phyloP scores from a whole-genome alignment of 2,888 invertebrate genomes.

The Cheiracanthium punctorium region DNA sequence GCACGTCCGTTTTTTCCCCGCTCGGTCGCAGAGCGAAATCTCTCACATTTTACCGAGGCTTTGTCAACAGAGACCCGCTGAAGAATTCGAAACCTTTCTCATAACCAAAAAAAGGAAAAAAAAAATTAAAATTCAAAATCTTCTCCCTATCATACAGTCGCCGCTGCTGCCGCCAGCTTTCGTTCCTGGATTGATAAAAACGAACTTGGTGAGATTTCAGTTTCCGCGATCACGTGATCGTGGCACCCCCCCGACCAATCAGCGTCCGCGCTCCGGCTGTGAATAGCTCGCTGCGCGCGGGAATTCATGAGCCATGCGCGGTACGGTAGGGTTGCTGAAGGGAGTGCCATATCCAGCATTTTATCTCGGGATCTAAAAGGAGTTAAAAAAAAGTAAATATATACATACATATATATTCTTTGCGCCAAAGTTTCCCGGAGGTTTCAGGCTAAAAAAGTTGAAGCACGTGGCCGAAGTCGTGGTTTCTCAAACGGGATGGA shows the following conservation, averaged over 20 bases:
- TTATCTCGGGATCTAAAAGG: slow-evolving; percentile 21
- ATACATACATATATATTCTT: not conserved
- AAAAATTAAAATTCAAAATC: not conserved
- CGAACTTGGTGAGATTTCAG: slow-evolving; percentile 63
- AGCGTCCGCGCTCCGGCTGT: slow-evolving; percentile 50
- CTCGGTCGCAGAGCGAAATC: not conserved
- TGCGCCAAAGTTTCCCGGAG: slow-evolving; percentile 41
- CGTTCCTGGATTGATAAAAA: slow-evolving; percentile 68
- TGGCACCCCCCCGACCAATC: slow-evolving; percentile 21
- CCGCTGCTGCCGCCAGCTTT: slow-evolving; percentile 26
- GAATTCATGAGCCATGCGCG: slow-evolving; percentile 63
- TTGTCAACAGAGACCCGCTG: not conserved
- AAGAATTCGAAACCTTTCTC: not conserved
- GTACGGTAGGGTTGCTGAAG: slow-evolving; percentile 46
- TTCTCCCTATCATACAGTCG: not conserved
- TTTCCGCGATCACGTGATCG: slow-evolving; percentile 61
- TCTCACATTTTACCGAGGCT: slow-evolving; percentile 28
- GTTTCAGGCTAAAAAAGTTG: not conserved
- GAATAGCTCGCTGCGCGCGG: slow-evolving; percentile 61
- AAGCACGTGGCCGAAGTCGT: not conserved
- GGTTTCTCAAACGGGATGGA: not conserved
- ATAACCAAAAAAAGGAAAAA: too few relatives aligned
- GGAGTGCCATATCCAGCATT: slow-evolving; percentile 32
- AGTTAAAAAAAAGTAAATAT: slow-evolving; percentile 28
- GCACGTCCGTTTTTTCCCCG: not conserved